Conservation (phyloP, 2,113 vertebrate genomes). For the Salvator merianae region DNA sequence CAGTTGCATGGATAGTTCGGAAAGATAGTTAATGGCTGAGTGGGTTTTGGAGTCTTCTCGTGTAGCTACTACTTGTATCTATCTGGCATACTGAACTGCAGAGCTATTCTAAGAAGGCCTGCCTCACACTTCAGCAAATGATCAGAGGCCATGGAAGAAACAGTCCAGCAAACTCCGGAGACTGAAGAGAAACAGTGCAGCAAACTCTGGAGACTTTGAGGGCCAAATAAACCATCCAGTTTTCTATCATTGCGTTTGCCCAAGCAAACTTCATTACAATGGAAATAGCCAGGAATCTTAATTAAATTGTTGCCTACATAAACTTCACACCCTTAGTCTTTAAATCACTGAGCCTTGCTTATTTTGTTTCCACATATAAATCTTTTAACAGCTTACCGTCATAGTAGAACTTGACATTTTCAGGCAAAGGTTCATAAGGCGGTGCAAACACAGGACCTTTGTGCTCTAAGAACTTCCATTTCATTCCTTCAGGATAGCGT, state of each 20-base stretch:
- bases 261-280: too few species aligned
- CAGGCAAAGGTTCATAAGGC: slow-evolving; percentile 90
- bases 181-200: too few species aligned
- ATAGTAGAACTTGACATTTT: slow-evolving; percentile 91
- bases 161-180: background rate
- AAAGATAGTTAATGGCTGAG: background rate
- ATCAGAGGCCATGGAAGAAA: background rate
- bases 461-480: slow-evolving; percentile 97
- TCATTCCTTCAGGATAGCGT: slow-evolving; percentile 92
- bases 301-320: background rate
- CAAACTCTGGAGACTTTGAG: too few species aligned
- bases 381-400: slow-evolving; percentile 84
- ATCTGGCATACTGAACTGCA: background rate
- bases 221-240: too few species aligned
- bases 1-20: too few species aligned
- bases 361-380: slow-evolving; percentile 28
- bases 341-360: slow-evolving; percentile 1
- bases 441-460: slow-evolving; percentile 96
- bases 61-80: background rate
- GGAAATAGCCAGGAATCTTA: too few species aligned
- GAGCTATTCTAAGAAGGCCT: background rate
- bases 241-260: background rate
- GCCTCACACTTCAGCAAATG: background rate
- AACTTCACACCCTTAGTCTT: background rate
- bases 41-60: background rate